phyloP scores from a whole-genome alignment of 2,888 invertebrate genomes.

The Coecobrya sp. region DNA sequence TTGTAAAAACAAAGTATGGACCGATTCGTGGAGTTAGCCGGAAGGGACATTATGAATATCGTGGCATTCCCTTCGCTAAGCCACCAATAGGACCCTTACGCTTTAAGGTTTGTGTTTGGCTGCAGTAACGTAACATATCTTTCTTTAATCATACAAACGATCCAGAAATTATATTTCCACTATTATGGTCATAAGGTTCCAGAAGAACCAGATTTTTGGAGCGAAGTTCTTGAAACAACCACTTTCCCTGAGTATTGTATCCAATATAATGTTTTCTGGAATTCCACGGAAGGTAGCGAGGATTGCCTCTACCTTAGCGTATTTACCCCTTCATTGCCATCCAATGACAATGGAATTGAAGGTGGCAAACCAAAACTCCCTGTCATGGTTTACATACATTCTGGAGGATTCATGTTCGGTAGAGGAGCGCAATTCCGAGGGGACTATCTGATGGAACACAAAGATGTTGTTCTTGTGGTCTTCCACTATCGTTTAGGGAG shows the following conservation, averaged over 20 bases:
- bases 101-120: slow-evolving; percentile 62
- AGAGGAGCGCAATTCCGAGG: slow-evolving; percentile 79
- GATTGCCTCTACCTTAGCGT: slow-evolving; percentile 76
- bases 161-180: background rate
- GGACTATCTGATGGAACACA: slow-evolving; percentile 81
- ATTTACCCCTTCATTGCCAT: slow-evolving; percentile 51
- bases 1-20: slow-evolving; percentile 79
- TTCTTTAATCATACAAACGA: no score
- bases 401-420: slow-evolving; percentile 84
- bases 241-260: slow-evolving; percentile 82
- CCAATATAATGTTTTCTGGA: slow-evolving; percentile 83
- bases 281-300: slow-evolving; percentile 78
- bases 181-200: slow-evolving; percentile 57
- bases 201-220: slow-evolving; percentile 75
- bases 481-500: slow-evolving; percentile 78
- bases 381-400: slow-evolving; percentile 82
- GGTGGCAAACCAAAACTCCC: slow-evolving; percentile 57
- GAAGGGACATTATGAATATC: slow-evolving; percentile 77
- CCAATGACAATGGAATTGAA: background rate
- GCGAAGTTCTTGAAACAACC: slow-evolving; percentile 28
- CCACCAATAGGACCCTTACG: slow-evolving; percentile 74
- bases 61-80: slow-evolving; percentile 79
- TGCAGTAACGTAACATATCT: no score
- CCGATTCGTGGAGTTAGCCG: slow-evolving; percentile 72
- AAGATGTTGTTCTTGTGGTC: slow-evolving; percentile 75